Base-by-base conservation (phyloP, 2,113 vertebrate genomes). In the Orycteropus afer region DNA sequence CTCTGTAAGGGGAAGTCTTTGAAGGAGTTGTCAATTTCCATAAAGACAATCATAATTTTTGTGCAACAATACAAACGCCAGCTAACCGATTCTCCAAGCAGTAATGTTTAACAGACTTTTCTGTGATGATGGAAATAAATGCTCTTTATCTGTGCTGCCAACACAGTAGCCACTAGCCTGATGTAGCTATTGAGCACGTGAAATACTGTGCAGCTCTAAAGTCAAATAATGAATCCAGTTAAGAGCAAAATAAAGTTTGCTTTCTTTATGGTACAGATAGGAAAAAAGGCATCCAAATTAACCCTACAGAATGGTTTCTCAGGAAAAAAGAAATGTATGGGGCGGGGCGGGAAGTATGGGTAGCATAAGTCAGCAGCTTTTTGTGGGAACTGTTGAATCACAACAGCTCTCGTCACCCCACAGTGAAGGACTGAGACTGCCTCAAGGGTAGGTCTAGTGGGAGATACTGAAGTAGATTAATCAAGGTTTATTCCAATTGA, bases 231-330 rank as follows among this genome's bases (percentile, higher is more conserved):
- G 17, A 76, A 81, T 77, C 17, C 42, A 92, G 29, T 73, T 92
- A 83, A 27, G 49, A 87, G 87, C 25, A 87, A 65, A 32, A 65
- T 65, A 32, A 65, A 65, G 23, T 92, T 89, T 83, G 23, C 17
- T 94, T 90, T 96, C 77, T 78, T 93, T 81, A 85, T 80, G 42
- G 57, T 74, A 84, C 71, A n/a, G 57, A 92, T 14, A 76, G 81
- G 83, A 87, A 80, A 74, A 95, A 55, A 40, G n/a, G 12, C 45
- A 27, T 32, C 7, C 47, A 2, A 22, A 79, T 87, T 78, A 90
- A 59, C 25, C 47, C 32, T 65, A 22, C n/a, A 79, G 59, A 20
- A 10, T 34, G 2, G 59, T 37, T 7, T 73, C 51, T 57, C 71
- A 76, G 14, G 37, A 83, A 10, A 40, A 67, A 51, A 74, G 34